phyloP scores from a whole-genome alignment of 2,113 vertebrate species.

The Urocolius indicus region DNA sequence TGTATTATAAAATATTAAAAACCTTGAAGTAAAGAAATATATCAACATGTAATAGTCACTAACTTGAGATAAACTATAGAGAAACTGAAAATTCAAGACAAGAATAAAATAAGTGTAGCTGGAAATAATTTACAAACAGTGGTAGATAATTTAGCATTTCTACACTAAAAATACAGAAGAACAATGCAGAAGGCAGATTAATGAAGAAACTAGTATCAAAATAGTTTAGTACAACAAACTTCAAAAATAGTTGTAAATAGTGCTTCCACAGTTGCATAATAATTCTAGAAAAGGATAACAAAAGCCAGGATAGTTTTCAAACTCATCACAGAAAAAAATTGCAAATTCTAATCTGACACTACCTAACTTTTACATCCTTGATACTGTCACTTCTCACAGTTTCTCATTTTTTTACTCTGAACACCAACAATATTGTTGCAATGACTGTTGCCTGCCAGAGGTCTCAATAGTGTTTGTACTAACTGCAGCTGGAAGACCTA shows the following conservation, averaged over 20 bases:
- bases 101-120: neutral
- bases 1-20: constrained; percentile 63
- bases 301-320: neutral
- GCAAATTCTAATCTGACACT: neutral
- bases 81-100: neutral
- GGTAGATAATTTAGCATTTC: neutral
- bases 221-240: neutral
- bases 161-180: neutral
- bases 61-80: neutral
- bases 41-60: neutral
- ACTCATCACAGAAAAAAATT: neutral
- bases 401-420: neutral
- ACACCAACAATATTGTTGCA: neutral
- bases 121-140: neutral
- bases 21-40: constrained; percentile 10
- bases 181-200: neutral
- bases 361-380: neutral
- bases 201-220: neutral
- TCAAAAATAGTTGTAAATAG: neutral
- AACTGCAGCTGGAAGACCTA: neutral
- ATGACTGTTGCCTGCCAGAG: neutral
- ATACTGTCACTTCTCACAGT: neutral
- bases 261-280: neutral
- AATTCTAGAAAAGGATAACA: neutral
- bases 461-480: neutral